These are phyloP conservation scores for Menidia beryllina DNA, from an alignment of 2,113 vertebrate genomes.

Conservation along the genomic window DNA sequence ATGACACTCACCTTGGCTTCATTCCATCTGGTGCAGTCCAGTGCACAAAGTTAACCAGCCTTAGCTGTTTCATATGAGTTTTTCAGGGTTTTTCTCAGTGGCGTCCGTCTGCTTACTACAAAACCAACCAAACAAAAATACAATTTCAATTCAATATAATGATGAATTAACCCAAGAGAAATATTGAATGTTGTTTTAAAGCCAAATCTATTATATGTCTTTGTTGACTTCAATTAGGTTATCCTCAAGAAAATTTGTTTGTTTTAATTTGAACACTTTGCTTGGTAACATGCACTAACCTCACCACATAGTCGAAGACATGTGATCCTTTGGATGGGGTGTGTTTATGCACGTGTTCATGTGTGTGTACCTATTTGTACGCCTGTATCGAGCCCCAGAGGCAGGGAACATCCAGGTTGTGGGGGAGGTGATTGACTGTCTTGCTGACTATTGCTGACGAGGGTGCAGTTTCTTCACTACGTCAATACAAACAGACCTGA, in stretches of 20 bases:
- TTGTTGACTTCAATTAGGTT: background rate
- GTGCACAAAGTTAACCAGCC: no score
- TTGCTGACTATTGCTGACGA: constrained; percentile 61
- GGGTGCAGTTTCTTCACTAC: constrained; percentile 54
- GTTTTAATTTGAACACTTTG: background rate
- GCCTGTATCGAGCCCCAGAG: constrained; percentile 26
- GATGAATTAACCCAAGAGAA: no score
- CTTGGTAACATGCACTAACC: background rate
- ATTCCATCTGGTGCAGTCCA: no score
- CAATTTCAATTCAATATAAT: background rate
- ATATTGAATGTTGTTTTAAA: no score
- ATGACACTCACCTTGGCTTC: no score
- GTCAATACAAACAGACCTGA: constrained; percentile 64
- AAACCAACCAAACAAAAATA: background rate
- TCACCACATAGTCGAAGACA: background rate
- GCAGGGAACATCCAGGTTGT: constrained; percentile 38
- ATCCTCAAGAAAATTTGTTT: background rate
- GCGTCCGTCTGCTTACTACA: background rate
- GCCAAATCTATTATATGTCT: no score
- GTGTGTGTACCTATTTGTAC: constrained; percentile 11
- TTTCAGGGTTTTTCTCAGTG: background rate
- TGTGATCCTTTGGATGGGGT: background rate
- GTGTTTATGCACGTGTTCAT: background rate
- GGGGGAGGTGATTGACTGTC: constrained; percentile 63
- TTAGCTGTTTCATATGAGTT: background rate